Percentiles rank a stretch among this genome's conserved stretches.
These are phyloP conservation scores for Vicugna pacos DNA, from an alignment of 2,113 vertebrate genomes.

Conservation along the genomic window DNA sequence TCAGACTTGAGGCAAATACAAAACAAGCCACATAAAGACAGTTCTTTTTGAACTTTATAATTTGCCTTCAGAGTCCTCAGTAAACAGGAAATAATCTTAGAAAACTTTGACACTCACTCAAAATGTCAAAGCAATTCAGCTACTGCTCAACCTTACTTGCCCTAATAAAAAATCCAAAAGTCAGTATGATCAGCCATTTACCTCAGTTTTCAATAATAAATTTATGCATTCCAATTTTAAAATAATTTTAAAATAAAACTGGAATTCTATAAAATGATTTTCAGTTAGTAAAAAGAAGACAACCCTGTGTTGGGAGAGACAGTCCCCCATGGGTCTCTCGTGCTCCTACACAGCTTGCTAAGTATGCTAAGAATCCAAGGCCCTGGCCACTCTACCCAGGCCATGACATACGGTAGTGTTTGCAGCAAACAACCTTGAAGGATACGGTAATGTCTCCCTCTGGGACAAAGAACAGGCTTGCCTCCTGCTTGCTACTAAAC, in stretches of 20 bases:
- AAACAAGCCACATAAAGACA: background rate
- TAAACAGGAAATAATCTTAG: conserved; percentile 53
- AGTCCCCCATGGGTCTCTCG: background rate
- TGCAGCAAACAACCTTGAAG: background rate
- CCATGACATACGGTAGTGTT: background rate
- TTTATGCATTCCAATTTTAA: background rate
- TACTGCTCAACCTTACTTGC: background rate
- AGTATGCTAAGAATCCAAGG: background rate
- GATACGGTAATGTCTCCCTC: background rate
- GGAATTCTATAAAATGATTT: conserved; percentile 15
- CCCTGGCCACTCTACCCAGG: background rate
- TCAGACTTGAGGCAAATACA: background rate
- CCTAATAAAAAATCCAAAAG: background rate
- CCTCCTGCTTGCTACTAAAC: background rate
- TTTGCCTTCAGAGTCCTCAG: conserved; percentile 39
- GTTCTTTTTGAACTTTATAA: conserved; percentile 22
- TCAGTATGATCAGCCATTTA: background rate
- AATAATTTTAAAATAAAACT: conserved; percentile 16
- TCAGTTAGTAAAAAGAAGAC: background rate
- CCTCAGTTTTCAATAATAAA: conserved; percentile 15
- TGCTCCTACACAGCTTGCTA: background rate
- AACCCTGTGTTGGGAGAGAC: background rate
- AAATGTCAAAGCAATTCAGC: background rate
- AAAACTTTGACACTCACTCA: conserved; percentile 38
- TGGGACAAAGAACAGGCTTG: background rate